These are phyloP conservation scores for Euplexia lucipara DNA, from an alignment of 2,888 invertebrate species.

Conservation along the genomic window DNA sequence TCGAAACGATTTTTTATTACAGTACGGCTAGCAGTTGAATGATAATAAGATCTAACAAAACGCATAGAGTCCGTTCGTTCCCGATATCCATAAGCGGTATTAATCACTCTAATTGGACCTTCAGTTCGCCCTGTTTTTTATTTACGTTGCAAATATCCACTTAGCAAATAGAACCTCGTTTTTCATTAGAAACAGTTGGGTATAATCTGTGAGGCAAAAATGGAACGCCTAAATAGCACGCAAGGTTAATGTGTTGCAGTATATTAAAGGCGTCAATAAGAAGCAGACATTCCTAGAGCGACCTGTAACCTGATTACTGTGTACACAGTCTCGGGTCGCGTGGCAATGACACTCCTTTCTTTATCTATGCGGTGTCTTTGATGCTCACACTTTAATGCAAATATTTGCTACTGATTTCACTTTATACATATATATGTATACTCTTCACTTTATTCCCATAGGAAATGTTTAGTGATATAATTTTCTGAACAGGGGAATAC, in stretches of 20 bases:
- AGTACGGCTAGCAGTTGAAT: constrained; percentile 7
- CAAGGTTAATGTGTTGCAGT: constrained; percentile 85
- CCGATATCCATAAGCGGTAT: constrained; percentile 58
- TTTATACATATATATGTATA: too few species aligned
- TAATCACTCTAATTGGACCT: constrained; percentile 64
- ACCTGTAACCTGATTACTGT: constrained; percentile 77
- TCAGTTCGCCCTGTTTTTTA: constrained; percentile 61
- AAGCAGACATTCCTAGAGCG: constrained; percentile 81
- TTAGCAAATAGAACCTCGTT: constrained; percentile 62
- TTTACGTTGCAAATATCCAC: constrained; percentile 61
- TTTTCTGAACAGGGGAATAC: constrained; percentile 16
- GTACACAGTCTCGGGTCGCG: constrained; percentile 53
- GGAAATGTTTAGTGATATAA: constrained; percentile 6
- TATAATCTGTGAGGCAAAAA: constrained; percentile 74
- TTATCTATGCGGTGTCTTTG: constrained; percentile 60
- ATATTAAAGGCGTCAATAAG: constrained; percentile 83
- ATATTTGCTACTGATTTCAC: constrained; percentile 34
- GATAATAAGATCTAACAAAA: constrained; percentile 34
- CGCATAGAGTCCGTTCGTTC: constrained; percentile 34
- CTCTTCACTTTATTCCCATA: constrained; percentile 6
- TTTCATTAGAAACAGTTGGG: constrained; percentile 62
- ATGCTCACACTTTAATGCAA: constrained; percentile 42
- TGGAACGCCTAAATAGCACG: constrained; percentile 81
- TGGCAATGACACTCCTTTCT: constrained; percentile 63
- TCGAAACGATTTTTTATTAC: constrained; percentile 13